Evolutionary conservation across 2,888 invertebrate species (phyloP).

Genomic region (Resseliella maxima): DNA sequence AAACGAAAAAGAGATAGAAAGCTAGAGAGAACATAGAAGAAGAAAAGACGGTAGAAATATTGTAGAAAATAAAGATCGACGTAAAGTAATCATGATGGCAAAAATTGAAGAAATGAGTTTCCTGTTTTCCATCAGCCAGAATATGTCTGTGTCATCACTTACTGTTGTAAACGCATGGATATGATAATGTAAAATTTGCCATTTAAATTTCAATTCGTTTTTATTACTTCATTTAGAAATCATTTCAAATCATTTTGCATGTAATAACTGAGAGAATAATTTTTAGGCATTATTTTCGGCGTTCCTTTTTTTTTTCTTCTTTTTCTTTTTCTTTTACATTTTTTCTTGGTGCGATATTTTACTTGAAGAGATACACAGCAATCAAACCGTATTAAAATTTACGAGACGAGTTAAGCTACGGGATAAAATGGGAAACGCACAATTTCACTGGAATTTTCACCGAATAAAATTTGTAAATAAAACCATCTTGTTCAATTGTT

Average conservation of each 20-base stretch:
- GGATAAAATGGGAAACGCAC: no score
- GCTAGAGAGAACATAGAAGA: neutral
- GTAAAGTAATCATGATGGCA: conserved; percentile 46
- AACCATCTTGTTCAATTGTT: neutral
- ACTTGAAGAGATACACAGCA: no score
- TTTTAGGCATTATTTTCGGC: neutral
- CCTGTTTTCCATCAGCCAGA: neutral
- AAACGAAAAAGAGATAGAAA: neutral
- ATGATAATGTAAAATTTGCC: conserved; percentile 2
- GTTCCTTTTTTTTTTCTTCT: neutral
- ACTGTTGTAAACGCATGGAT: neutral
- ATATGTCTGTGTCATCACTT: conserved; percentile 23
- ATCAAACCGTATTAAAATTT: no score
- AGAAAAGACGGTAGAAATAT: no score
- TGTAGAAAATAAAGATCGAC: neutral
- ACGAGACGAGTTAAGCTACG: no score
- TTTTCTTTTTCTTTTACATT: no score
- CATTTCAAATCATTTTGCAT: conserved; percentile 24
- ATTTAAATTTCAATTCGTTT: conserved; percentile 47
- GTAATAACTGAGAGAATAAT: conserved; percentile 3
- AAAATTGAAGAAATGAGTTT: conserved; percentile 53
- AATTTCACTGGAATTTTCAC: no score
- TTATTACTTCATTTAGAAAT: conserved; percentile 51
- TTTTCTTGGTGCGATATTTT: no score
- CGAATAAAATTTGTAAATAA: conserved; percentile 8